These are phyloP conservation scores for Eufriesea mexicana DNA, from an alignment of 1,140 invertebrate species.

Conservation along the genomic window DNA sequence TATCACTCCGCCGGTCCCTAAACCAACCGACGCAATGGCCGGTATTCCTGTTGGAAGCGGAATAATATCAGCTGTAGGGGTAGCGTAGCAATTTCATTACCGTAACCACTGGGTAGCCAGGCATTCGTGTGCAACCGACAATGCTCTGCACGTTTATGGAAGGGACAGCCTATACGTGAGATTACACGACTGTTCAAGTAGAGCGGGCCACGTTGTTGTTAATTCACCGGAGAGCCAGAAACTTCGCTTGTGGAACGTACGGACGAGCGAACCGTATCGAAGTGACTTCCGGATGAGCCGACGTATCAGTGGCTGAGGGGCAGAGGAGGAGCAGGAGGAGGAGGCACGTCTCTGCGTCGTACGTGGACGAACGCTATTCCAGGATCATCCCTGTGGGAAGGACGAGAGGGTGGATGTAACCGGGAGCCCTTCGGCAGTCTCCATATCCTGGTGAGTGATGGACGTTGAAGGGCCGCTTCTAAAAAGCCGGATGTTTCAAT, in stretches of 20 bases:
- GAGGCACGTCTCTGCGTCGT: conserved; percentile 47
- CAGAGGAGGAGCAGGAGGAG: not conserved
- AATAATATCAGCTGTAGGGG: conserved; percentile 78
- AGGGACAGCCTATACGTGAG: conserved; percentile 74
- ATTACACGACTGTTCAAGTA: conserved; percentile 75
- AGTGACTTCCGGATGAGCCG: conserved; percentile 46
- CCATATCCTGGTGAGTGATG: not conserved
- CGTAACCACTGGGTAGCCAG: conserved; percentile 77
- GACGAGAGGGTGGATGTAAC: not conserved
- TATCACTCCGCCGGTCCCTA: conserved; percentile 75
- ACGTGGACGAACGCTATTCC: not conserved
- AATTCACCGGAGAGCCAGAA: conserved; percentile 68
- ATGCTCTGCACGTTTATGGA: conserved; percentile 75
- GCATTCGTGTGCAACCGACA: conserved; percentile 80
- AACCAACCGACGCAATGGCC: conserved; percentile 75
- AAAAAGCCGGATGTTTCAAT: conserved; percentile 14
- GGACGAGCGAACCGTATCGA: conserved; percentile 60
- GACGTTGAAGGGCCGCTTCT: not conserved
- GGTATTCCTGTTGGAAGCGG: conserved; percentile 77
- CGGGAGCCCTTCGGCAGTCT: not conserved
- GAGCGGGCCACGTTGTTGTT: conserved; percentile 60
- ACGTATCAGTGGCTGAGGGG: conserved; percentile 24
- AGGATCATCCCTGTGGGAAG: not conserved
- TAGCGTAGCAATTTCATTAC: conserved; percentile 81
- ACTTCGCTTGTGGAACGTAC: conserved; percentile 65